Conservation (phyloP, 2,888 invertebrate species). For the Athrips mouffetella region DNA sequence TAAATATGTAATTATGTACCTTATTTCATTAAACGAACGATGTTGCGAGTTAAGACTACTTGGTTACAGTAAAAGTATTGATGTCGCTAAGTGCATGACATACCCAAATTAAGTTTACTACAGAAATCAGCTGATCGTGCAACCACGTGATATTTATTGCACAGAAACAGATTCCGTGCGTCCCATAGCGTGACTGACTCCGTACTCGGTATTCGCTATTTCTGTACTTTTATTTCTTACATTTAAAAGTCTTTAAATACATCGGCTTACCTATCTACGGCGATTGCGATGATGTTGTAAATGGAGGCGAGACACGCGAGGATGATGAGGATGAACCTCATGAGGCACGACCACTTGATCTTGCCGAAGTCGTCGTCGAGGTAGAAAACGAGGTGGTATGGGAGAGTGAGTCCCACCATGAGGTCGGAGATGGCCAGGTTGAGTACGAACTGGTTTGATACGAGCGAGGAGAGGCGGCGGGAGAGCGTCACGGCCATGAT, state of each 20-base stretch:
- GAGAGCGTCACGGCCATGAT: constrained; percentile 85
- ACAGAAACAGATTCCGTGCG: constrained; percentile 19
- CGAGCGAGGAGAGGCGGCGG: constrained; percentile 82
- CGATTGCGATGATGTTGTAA: constrained; percentile 87
- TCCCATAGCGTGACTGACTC: constrained; percentile 28
- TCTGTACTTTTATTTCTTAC: constrained; percentile 13
- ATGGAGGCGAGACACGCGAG: constrained; percentile 88
- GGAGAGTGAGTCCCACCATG: constrained; percentile 86
- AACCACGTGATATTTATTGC: constrained; percentile 2
- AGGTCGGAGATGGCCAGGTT: constrained; percentile 89
- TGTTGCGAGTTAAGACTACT: too few relatives aligned
- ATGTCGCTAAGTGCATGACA: too few relatives aligned
- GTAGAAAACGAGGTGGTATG: constrained; percentile 88
- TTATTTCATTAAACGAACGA: too few relatives aligned
- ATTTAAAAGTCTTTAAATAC: neutral
- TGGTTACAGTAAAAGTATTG: too few relatives aligned
- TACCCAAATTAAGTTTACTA: neutral
- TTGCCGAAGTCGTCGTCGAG: constrained; percentile 79
- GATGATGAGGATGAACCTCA: constrained; percentile 85
- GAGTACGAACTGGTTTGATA: constrained; percentile 88
- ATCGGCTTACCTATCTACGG: constrained; percentile 80
- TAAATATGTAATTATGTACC: too few relatives aligned
- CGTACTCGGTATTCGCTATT: constrained; percentile 14
- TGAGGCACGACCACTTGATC: constrained; percentile 81
- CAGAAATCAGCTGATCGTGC: neutral